Evolutionary conservation across 2,113 vertebrate species (phyloP).

Genomic region (Leptosomus discolor): DNA sequence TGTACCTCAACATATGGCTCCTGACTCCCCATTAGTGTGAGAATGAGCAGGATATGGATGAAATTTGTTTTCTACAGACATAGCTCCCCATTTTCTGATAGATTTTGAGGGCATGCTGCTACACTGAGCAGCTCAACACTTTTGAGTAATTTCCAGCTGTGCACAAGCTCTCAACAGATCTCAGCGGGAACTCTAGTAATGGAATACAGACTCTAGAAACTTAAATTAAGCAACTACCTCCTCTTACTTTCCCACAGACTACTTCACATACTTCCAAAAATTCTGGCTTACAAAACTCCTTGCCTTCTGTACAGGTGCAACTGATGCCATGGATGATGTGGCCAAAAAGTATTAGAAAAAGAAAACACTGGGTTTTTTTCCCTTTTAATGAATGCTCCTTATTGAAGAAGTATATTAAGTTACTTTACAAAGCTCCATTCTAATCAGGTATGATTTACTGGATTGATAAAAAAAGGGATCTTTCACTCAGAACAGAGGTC

Average conservation of each 20-base stretch:
- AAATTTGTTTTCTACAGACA: background rate
- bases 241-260: background rate
- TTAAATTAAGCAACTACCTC: background rate
- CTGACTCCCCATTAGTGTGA: background rate
- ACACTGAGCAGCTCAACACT: background rate
- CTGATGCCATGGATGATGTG: background rate
- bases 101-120: background rate
- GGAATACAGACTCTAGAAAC: background rate
- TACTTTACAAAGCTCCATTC: background rate
- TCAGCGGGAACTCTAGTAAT: background rate
- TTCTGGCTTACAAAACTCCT: background rate
- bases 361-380: background rate
- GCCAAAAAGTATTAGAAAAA: background rate
- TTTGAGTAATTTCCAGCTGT: background rate
- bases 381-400: background rate
- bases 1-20: background rate
- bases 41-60: background rate
- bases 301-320: background rate
- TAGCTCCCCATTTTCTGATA: background rate
- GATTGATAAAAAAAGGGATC: background rate
- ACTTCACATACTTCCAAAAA: background rate
- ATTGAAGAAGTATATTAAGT: background rate
- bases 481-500: constrained; percentile 6
- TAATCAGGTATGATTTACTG: background rate
- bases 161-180: background rate